Base-by-base conservation (phyloP, 2,888 invertebrate species). In the Hirudinaria manillensis region DNA sequence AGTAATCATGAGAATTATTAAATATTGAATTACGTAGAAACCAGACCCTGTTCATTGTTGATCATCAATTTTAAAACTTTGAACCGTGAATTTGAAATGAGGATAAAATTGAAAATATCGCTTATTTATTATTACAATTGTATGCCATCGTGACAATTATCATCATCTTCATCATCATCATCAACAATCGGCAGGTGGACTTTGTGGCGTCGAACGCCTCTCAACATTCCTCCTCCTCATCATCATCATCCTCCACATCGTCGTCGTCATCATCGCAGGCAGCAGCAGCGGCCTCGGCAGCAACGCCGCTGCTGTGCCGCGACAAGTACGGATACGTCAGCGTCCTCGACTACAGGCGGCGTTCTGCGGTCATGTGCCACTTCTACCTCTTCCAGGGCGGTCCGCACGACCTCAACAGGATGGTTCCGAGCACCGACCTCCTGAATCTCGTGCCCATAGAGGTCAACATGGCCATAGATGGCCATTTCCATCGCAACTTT, bases 321-420 rank as follows among this genome's bases (percentile, higher is more conserved):
- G 77, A 77, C 45, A 51, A 75, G 24, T 76, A 70, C 36, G 76
- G 74, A 6, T 0, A 38, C 36, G 24, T 61, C 13, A 70, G 76
- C 16, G 53, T 51, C 16, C 3, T 34, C 19, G 53, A 45, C 24
- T 77, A 76, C 66, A 38, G 67, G 0, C 55, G 51, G 19, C 45
- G 75, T 2, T 77, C 76, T 1, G 72, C 76, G 45, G 76, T 76
- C 55, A 45, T 70, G 56, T 77, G 77, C 61, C 68, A 74, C 71
- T 6, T 24, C 6, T 77, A 73, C 70, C 76, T 76, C 53, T 76
- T 74, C 68, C 38, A 45, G 16, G 45, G 45, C 3, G 10, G 21
- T 34, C 27, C 70, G 3, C 70, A 29, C 21, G n/a, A 38, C 21
- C 19, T 70, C 10, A 34, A 34, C 36, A 38, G 21, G 4, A 34